Conservation (phyloP, 2,888 invertebrate genomes). For the Pristionchus fissidentatus region DNA sequence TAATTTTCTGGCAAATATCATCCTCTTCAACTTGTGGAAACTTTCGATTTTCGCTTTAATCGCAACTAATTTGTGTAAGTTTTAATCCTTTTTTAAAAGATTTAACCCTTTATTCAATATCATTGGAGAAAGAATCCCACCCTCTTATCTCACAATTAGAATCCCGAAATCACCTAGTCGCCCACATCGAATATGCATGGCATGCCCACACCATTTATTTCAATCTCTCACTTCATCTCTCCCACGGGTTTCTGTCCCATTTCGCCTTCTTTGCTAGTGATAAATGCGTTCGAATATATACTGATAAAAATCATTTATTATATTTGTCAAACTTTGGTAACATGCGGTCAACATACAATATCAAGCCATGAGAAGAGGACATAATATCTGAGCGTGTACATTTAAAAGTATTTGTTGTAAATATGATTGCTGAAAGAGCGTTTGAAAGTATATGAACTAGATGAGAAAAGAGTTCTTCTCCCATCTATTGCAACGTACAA, state of each 20-base stretch:
- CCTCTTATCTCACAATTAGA: too few species aligned
- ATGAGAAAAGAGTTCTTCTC: neutral
- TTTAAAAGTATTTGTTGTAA: neutral
- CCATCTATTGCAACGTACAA: neutral
- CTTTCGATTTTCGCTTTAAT: too few species aligned
- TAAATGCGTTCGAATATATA: neutral
- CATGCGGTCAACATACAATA: conserved; percentile 1
- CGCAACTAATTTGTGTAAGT: too few species aligned
- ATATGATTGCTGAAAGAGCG: neutral
- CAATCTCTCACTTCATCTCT: neutral
- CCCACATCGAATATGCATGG: too few species aligned
- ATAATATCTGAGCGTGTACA: neutral
- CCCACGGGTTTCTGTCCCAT: neutral
- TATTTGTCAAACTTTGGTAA: neutral
- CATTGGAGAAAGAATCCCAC: too few species aligned
- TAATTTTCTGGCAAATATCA: too few species aligned
- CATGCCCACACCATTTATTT: neutral
- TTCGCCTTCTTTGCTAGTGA: conserved; percentile 15
- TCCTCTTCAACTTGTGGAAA: too few species aligned
- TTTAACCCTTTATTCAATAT: too few species aligned
- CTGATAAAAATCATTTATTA: conserved; percentile 10
- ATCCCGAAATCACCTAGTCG: too few species aligned
- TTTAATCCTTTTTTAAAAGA: too few species aligned
- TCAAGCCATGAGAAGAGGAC: neutral
- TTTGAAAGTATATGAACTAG: conserved; percentile 37